Conservation (phyloP, 2,888 invertebrate species). For the Eristalinus aeneus region DNA sequence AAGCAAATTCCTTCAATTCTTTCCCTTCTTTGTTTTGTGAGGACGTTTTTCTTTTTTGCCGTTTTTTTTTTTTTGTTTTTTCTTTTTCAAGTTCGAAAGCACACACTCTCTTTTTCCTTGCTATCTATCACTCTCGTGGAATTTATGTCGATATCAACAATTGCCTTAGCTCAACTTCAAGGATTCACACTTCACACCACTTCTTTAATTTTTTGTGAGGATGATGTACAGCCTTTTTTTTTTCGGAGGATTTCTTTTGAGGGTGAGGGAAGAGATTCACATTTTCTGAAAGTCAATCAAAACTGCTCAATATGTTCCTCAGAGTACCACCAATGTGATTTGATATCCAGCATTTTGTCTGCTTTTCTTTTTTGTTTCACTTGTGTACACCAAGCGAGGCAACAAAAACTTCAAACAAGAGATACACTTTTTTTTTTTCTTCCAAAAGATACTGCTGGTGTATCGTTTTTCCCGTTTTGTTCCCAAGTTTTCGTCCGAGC, state of each 20-base stretch:
- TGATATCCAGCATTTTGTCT: not conserved
- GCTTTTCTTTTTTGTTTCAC: not conserved
- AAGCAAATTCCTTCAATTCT: slow-evolving; percentile 22
- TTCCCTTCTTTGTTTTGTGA: slow-evolving; percentile 10
- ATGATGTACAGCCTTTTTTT: not conserved
- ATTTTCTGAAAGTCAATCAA: not conserved
- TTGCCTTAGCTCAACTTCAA: slow-evolving; percentile 38
- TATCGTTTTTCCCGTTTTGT: slow-evolving; percentile 24
- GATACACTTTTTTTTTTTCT: slow-evolving; percentile 68
- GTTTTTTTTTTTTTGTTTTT: not conserved
- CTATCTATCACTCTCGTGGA: slow-evolving; percentile 38
- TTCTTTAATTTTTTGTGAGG: not conserved
- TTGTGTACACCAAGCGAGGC: slow-evolving; percentile 2
- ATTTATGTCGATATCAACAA: slow-evolving; percentile 58
- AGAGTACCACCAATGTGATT: not conserved
- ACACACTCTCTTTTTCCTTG: slow-evolving; percentile 40
- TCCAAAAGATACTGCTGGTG: slow-evolving; percentile 23
- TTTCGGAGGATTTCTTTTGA: not conserved
- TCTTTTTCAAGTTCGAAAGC: slow-evolving; percentile 48
- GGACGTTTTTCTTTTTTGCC: slow-evolving; percentile 28
- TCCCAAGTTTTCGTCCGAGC: not conserved
- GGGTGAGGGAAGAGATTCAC: not conserved
- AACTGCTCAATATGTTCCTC: slow-evolving; percentile 33
- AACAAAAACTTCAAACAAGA: slow-evolving; percentile 37
- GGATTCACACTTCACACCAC: slow-evolving; percentile 41